phyloP scores from a whole-genome alignment of 2,113 vertebrate species.

The Mustela lutreola region DNA sequence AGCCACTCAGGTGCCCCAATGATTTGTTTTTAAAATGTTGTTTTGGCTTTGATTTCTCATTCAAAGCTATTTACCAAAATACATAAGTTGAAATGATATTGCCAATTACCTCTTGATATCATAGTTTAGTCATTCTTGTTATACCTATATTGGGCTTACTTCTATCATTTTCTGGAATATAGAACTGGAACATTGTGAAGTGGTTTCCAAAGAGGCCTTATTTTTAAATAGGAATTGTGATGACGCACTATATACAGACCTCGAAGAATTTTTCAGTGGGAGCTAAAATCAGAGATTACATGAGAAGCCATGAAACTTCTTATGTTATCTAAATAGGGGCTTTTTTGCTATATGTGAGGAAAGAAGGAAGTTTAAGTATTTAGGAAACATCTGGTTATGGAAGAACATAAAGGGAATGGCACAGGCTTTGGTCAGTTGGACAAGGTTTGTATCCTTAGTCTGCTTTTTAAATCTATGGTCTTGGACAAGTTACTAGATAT shows the following conservation, averaged over 20 bases:
- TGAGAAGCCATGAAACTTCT: not conserved
- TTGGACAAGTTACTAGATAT: not conserved
- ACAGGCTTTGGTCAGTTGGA: not conserved
- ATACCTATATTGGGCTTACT: not conserved
- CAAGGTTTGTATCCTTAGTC: not conserved
- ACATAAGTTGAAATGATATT: not conserved
- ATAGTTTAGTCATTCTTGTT: not conserved
- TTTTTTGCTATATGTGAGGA: not conserved
- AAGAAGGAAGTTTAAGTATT: not conserved
- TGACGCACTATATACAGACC: not conserved
- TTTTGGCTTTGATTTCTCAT: not conserved
- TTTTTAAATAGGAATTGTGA: not conserved
- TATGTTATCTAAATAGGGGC: not conserved
- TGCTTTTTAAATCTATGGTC: not conserved
- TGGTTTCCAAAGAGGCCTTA: not conserved
- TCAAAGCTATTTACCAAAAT: slow-evolving; percentile 6
- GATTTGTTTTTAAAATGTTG: not conserved
- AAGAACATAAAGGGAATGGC: not conserved
- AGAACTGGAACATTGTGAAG: not conserved
- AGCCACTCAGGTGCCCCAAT: not conserved
- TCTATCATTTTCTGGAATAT: not conserved
- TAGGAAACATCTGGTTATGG: not conserved
- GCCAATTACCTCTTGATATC: not conserved
- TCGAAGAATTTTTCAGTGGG: not conserved
- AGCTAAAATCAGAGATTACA: not conserved